Percentiles rank a stretch among this genome's conserved stretches.
These are phyloP conservation scores for Lithobates sylvaticus DNA, from an alignment of 2,797 vertebrate species.

Conservation along the genomic window DNA sequence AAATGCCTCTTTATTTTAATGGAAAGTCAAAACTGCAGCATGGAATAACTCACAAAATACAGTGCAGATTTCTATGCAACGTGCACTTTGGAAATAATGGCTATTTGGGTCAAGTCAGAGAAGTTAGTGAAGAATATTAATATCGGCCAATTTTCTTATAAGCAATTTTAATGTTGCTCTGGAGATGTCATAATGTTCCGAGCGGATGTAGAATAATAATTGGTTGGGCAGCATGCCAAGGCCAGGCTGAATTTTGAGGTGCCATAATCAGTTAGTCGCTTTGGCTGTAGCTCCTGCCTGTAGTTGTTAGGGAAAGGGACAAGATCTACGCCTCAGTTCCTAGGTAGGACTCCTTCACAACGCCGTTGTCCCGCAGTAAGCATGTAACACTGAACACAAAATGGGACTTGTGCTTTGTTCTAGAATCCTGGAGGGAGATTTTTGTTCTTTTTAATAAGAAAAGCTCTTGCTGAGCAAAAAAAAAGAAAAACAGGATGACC, in stretches of 20 bases:
- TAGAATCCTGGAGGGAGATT: too few species aligned
- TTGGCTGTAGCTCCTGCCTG: neutral
- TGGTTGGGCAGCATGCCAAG: constrained; percentile 27
- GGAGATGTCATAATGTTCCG: constrained; percentile 37
- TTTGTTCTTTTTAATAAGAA: neutral
- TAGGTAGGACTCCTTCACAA: neutral
- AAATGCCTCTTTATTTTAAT: neutral
- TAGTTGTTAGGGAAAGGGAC: constrained; percentile 33
- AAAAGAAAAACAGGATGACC: neutral
- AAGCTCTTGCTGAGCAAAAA: neutral
- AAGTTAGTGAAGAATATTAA: neutral
- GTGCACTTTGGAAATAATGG: constrained; percentile 8
- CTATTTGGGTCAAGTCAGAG: constrained; percentile 18
- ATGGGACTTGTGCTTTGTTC: neutral
- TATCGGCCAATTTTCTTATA: neutral
- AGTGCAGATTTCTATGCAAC: neutral
- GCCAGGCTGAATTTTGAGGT: constrained; percentile 36
- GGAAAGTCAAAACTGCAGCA: neutral
- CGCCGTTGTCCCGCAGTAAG: neutral
- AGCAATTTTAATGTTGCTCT: constrained; percentile 24
- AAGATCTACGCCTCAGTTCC: neutral
- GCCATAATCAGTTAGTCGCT: constrained; percentile 34
- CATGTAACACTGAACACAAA: neutral
- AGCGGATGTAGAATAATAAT: constrained; percentile 40
- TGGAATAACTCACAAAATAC: neutral